These are phyloP conservation scores for Ectemnius continuus DNA, from an alignment of 2,888 invertebrate species.

Conservation along the genomic window DNA sequence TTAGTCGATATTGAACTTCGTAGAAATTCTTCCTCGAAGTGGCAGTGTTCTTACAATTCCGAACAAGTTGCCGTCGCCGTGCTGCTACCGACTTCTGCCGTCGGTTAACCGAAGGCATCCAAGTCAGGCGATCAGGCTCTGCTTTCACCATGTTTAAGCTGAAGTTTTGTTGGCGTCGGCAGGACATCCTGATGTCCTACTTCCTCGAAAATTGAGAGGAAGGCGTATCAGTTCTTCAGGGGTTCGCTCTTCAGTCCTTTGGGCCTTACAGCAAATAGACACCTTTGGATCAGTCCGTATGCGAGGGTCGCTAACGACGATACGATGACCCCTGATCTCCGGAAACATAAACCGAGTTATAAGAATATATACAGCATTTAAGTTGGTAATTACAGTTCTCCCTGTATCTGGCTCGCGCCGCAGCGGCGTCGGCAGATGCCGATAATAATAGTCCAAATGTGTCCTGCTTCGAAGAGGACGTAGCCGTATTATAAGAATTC, in stretches of 20 bases:
- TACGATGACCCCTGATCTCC: conserved; percentile 65
- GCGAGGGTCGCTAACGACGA: conserved; percentile 64
- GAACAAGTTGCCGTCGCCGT: conserved; percentile 6
- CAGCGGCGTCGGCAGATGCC: conserved; percentile 70
- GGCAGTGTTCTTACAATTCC: neutral
- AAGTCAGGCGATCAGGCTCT: too few relatives aligned
- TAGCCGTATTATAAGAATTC: conserved; percentile 53
- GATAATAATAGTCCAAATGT: conserved; percentile 74
- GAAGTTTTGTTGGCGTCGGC: neutral
- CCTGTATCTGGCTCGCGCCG: conserved; percentile 43
- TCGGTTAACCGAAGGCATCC: too few relatives aligned
- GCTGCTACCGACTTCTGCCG: too few relatives aligned
- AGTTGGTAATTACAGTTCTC: conserved; percentile 65
- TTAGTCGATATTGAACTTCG: neutral
- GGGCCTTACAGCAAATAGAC: conserved; percentile 37
- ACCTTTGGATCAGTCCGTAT: conserved; percentile 49
- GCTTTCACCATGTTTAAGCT: too few relatives aligned
- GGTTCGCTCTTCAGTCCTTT: conserved; percentile 19
- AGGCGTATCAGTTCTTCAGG: conserved; percentile 20
- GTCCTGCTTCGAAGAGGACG: conserved; percentile 62
- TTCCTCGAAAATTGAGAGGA: conserved; percentile 50
- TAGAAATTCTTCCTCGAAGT: conserved; percentile 25
- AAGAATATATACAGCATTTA: conserved; percentile 67
- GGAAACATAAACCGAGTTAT: conserved; percentile 63
- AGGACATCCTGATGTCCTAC: conserved; percentile 26